These are phyloP conservation scores for Atractosteus spatula DNA, from an alignment of 2,113 vertebrate genomes.

Conservation along the genomic window DNA sequence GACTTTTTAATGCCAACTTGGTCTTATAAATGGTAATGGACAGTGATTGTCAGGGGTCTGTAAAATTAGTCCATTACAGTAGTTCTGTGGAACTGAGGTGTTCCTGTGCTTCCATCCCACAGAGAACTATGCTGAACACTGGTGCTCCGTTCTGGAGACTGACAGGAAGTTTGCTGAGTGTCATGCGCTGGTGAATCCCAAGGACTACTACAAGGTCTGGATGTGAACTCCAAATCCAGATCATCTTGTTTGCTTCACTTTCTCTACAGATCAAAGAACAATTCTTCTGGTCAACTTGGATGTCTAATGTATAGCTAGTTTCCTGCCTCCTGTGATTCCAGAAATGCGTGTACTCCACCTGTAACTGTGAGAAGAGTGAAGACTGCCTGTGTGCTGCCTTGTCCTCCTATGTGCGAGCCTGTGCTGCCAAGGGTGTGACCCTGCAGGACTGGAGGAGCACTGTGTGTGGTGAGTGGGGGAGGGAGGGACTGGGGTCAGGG, in stretches of 20 bases:
- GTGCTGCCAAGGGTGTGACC: constrained; percentile 62
- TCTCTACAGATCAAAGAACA: no score
- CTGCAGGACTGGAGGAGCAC: constrained; percentile 64
- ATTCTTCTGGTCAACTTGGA: no score
- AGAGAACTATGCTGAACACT: constrained; percentile 88
- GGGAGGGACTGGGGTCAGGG: no score
- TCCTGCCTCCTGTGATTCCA: constrained; percentile 21
- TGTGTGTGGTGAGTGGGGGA: constrained; percentile 65
- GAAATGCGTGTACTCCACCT: constrained; percentile 73
- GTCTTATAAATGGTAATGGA: no score
- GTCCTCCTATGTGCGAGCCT: constrained; percentile 69
- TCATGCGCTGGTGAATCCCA: constrained; percentile 71
- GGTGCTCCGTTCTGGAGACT: constrained; percentile 79
- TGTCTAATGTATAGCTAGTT: no score
- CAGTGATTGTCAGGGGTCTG: no score
- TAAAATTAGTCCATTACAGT: no score
- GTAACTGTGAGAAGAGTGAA: constrained; percentile 63
- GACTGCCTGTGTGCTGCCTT: constrained; percentile 69
- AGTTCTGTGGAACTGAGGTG: no score
- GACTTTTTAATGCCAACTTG: no score
- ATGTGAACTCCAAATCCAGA: no score
- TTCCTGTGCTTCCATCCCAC: background rate
- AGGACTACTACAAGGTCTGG: constrained; percentile 81
- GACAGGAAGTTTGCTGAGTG: constrained; percentile 74
- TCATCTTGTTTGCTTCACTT: no score